Evolutionary conservation across 2,888 invertebrate genomes (phyloP).

Genomic region (Drosophila prolongata): DNA sequence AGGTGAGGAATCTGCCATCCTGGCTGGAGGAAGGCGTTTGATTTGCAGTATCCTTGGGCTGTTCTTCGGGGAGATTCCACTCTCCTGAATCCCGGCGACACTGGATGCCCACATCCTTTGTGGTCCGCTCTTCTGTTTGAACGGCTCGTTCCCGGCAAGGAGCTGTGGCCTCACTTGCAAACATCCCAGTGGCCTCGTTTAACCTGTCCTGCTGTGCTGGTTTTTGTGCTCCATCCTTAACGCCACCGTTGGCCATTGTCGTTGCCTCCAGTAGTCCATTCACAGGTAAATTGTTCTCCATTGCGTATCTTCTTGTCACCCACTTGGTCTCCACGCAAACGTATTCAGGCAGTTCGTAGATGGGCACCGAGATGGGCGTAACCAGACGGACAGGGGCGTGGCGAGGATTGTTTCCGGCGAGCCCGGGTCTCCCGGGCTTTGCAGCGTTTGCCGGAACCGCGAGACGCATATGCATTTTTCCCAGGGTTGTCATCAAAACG

Average conservation of each 20-base stretch:
- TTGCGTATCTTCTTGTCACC: conserved; percentile 13
- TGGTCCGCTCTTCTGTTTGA: conserved; percentile 1
- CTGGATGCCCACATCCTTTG: neutral
- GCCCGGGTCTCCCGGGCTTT: too few species aligned
- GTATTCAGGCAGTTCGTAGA: conserved; percentile 48
- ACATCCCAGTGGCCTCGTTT: neutral
- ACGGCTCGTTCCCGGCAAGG: conserved; percentile 7
- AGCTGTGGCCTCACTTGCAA: neutral
- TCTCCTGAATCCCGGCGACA: conserved; percentile 5
- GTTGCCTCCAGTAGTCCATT: neutral
- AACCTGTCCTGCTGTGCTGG: neutral
- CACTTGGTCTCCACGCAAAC: conserved; percentile 46
- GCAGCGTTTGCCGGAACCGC: neutral
- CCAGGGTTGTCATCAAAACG: neutral
- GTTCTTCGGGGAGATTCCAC: conserved; percentile 3
- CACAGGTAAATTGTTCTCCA: neutral
- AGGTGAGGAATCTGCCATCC: conserved; percentile 26
- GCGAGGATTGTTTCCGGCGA: neutral
- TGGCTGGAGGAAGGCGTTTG: too few species aligned
- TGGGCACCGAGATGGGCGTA: conserved; percentile 25
- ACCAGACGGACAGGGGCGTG: neutral
- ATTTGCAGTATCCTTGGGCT: neutral
- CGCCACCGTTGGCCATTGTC: neutral
- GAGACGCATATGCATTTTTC: neutral
- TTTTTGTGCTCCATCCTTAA: neutral